A percentile compares a stretch with the other conserved stretches of the same genome.
Conservation (phyloP, 2,888 invertebrate species). For the Hoplodrina ambigua region DNA sequence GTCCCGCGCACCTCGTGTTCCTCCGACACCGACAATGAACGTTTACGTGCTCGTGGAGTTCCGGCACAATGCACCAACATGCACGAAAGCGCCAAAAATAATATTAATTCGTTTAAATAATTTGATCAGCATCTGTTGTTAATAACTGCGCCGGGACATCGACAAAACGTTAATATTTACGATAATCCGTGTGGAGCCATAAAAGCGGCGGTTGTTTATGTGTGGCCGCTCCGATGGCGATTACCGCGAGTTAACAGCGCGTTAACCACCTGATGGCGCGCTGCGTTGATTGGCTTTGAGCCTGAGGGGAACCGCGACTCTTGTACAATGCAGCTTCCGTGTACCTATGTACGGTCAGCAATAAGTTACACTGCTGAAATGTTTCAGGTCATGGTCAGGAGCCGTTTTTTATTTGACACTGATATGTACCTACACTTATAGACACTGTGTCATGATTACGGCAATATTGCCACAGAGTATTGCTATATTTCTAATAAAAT, state of each 20-base stretch:
- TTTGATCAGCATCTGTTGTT: constrained; percentile 46
- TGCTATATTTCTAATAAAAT: too few species aligned
- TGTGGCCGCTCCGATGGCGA: constrained; percentile 32
- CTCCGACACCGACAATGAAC: constrained; percentile 1
- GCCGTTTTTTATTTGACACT: too few species aligned
- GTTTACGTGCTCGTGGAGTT: constrained; percentile 17
- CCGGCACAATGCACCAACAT: constrained; percentile 34
- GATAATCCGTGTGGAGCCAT: constrained; percentile 60
- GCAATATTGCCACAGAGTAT: too few species aligned
- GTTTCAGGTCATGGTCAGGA: too few species aligned
- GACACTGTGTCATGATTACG: too few species aligned
- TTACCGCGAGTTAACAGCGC: constrained; percentile 59
- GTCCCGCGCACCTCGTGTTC: neutral
- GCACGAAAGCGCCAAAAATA: constrained; percentile 36
- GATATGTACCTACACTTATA: too few species aligned
- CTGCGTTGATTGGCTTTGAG: constrained; percentile 36
- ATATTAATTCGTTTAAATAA: constrained; percentile 39
- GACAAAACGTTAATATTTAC: constrained; percentile 65
- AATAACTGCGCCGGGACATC: constrained; percentile 61
- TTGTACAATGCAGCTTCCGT: constrained; percentile 6
- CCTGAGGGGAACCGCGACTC: neutral
- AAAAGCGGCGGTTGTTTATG: constrained; percentile 41
- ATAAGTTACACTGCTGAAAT: too few species aligned
- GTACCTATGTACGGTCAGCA: too few species aligned
- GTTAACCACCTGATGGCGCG: constrained; percentile 59